Evolutionary conservation across 2,797 vertebrate genomes (phyloP).

Genomic region (Syngnathus acus): DNA sequence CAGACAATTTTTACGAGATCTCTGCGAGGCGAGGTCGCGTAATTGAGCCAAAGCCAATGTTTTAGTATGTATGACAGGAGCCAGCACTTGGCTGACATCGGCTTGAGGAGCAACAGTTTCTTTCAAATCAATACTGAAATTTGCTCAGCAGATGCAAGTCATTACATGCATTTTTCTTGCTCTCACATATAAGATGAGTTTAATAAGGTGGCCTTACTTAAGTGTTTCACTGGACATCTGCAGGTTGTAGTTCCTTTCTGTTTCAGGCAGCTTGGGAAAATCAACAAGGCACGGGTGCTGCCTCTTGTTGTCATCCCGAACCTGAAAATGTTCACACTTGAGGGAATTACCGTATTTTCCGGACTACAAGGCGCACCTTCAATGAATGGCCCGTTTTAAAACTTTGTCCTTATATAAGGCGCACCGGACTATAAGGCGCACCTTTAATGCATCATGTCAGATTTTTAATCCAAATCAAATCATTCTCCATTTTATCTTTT

Average conservation of each 20-base stretch:
- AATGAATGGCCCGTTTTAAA: too few species aligned
- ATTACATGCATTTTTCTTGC: slow-evolving; percentile 42
- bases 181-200: slow-evolving; percentile 19
- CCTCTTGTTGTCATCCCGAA: slow-evolving; percentile 96
- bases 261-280: slow-evolving; percentile 94
- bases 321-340: slow-evolving; percentile 56
- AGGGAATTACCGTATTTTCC: background rate
- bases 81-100: slow-evolving; percentile 34
- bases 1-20: slow-evolving; percentile 7
- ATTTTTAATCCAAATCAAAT: too few species aligned
- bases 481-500: too few species aligned
- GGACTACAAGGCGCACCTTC: too few species aligned
- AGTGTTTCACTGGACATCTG: slow-evolving; percentile 99
- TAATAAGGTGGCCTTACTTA: slow-evolving; percentile 74
- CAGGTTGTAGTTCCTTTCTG: slow-evolving; percentile 96
- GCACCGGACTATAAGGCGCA: too few species aligned
- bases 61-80: slow-evolving; percentile 36
- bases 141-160: slow-evolving; percentile 37
- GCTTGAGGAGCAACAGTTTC: slow-evolving; percentile 20
- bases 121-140: slow-evolving; percentile 44
- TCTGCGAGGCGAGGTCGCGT: slow-evolving; percentile 5
- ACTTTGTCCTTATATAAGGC: too few species aligned
- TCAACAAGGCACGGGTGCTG: slow-evolving; percentile 98
- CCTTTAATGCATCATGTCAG: too few species aligned
- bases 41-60: slow-evolving; percentile 27